These are phyloP conservation scores for Stigmatopora argus DNA, from an alignment of 2,113 vertebrate genomes.

Conservation along the genomic window DNA sequence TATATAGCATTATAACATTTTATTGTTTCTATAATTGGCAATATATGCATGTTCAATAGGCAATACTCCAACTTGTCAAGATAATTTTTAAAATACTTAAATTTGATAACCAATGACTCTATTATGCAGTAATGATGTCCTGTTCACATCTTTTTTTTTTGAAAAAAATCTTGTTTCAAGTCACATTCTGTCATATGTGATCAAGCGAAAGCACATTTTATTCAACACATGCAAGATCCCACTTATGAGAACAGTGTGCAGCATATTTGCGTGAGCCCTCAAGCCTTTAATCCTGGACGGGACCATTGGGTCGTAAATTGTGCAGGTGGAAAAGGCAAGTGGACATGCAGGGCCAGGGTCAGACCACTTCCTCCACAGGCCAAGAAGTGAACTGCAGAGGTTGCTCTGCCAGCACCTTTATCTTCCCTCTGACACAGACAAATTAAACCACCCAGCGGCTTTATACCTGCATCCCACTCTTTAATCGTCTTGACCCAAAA, in stretches of 20 bases:
- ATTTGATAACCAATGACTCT: background rate
- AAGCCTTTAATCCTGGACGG: conserved; percentile 44
- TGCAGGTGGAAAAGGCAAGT: conserved; percentile 41
- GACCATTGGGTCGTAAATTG: conserved; percentile 57
- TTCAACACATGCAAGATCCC: conserved; percentile 4
- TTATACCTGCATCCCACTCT: conserved; percentile 20
- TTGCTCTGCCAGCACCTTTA: conserved; percentile 63
- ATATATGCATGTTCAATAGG: too few species aligned
- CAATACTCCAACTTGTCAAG: too few species aligned
- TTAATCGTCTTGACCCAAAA: conserved; percentile 19
- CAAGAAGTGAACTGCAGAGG: conserved; percentile 66
- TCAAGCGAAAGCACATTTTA: conserved; percentile 32
- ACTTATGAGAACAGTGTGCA: conserved; percentile 5
- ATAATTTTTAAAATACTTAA: too few species aligned
- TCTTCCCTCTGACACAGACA: conserved; percentile 67
- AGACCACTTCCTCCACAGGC: conserved; percentile 65
- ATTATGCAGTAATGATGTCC: conserved; percentile 13
- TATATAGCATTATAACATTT: too few species aligned
- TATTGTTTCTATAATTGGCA: too few species aligned
- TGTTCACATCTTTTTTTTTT: conserved; percentile 6
- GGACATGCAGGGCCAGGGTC: conserved; percentile 57
- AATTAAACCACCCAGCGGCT: conserved; percentile 53
- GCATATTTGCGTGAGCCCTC: conserved; percentile 37
- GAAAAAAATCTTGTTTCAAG: conserved; percentile 2
- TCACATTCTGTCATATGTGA: conserved; percentile 32